Evolutionary conservation across 2,888 invertebrate species (phyloP).

Genomic region (Scaptodrosophila latifasciaeformis): DNA sequence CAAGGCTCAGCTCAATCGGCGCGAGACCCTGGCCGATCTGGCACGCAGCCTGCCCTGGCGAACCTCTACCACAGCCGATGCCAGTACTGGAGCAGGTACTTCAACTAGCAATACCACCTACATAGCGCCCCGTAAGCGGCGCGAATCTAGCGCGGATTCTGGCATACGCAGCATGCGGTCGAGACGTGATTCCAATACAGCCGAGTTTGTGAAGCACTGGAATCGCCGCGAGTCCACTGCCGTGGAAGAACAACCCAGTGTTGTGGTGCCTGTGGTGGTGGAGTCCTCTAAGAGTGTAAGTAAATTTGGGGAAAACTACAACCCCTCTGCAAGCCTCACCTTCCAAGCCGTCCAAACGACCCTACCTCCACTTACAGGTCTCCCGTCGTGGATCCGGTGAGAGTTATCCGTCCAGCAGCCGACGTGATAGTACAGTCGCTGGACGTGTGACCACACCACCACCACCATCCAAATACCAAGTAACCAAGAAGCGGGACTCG

Average conservation of each 20-base stretch:
- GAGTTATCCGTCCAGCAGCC: constrained; percentile 80
- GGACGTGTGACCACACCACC: constrained; percentile 75
- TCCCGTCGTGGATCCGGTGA: constrained; percentile 81
- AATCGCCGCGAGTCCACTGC: constrained; percentile 80
- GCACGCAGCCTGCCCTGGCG: constrained; percentile 91
- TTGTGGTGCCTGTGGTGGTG: constrained; percentile 57
- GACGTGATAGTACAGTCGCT: constrained; percentile 81
- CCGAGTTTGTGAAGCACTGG: constrained; percentile 85
- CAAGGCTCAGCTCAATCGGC: constrained; percentile 83
- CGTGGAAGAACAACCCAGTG: constrained; percentile 67
- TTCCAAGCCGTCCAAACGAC: neutral
- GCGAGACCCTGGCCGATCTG: constrained; percentile 91
- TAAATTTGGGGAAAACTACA: constrained; percentile 3
- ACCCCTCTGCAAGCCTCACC: neutral
- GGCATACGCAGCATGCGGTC: constrained; percentile 86
- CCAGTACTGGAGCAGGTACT: constrained; percentile 58
- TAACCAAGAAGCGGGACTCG: constrained; percentile 79
- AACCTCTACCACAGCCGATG: constrained; percentile 79
- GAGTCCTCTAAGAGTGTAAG: constrained; percentile 59
- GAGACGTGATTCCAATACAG: constrained; percentile 84
- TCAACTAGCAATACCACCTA: constrained; percentile 69
- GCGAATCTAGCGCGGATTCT: constrained; percentile 91
- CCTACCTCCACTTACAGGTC: constrained; percentile 43
- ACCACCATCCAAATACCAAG: constrained; percentile 79
- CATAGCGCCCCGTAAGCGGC: constrained; percentile 81